Percentiles rank a stretch among this genome's conserved stretches.
phyloP scores from a whole-genome alignment of 2,113 vertebrate species.

The Myrmecobius fasciatus region DNA sequence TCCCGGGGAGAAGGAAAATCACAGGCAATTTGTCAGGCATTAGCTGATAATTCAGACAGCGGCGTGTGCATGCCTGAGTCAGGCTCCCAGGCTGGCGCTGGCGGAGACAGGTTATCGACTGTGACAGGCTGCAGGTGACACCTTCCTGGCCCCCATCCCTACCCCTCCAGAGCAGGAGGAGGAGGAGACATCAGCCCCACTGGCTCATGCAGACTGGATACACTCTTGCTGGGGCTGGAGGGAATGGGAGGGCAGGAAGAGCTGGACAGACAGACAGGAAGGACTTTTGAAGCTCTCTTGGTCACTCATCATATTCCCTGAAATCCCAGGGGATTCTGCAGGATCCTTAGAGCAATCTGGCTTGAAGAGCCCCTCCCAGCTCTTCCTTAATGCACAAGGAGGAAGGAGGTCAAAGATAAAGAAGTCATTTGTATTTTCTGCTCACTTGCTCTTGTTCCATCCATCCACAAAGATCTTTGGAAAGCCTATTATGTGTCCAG shows the following conservation, averaged over 20 bases:
- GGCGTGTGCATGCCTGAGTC: conserved; percentile 75
- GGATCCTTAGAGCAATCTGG: background rate
- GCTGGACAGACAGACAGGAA: background rate
- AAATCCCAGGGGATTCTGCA: background rate
- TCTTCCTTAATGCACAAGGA: background rate
- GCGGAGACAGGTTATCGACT: conserved; percentile 71
- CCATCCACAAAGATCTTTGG: background rate
- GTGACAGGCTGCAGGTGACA: conserved; percentile 80
- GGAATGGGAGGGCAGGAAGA: background rate
- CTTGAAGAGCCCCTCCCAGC: background rate
- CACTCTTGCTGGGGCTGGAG: background rate
- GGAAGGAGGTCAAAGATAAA: background rate
- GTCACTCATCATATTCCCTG: background rate
- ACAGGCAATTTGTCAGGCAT: conserved; percentile 83
- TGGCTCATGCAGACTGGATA: background rate
- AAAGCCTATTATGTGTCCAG: background rate
- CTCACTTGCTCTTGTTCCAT: background rate
- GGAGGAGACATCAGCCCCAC: background rate
- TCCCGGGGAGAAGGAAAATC: conserved; percentile 76
- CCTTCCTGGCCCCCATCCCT: conserved; percentile 7
- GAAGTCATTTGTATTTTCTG: background rate
- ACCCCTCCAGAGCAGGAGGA: background rate
- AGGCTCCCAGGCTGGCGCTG: conserved; percentile 54
- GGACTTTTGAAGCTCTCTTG: background rate
- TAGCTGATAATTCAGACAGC: conserved; percentile 82